Percentiles rank a stretch among this genome's conserved stretches.
Conservation (phyloP, 2,797 vertebrate species). For the Oophaga sylvatica region DNA sequence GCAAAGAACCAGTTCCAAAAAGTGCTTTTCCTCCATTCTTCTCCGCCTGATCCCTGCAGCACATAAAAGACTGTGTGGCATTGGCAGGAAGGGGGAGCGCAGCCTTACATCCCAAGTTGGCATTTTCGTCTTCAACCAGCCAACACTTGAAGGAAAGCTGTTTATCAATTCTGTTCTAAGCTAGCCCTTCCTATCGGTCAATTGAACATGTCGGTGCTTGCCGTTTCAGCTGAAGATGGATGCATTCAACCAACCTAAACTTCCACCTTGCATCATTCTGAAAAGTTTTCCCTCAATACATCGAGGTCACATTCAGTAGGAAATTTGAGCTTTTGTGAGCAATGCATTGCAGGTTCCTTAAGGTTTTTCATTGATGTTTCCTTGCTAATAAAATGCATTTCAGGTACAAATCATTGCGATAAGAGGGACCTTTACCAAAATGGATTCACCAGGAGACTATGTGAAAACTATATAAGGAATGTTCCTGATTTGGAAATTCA, state of each 20-base stretch:
- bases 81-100: slow-evolving; percentile 57
- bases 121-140: slow-evolving; percentile 40
- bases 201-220: slow-evolving; percentile 12
- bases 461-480: not conserved
- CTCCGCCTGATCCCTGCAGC: slow-evolving; percentile 59
- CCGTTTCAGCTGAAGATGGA: not conserved
- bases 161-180: not conserved
- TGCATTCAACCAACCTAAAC: slow-evolving; percentile 29
- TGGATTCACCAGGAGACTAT: not conserved
- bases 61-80: slow-evolving; percentile 58
- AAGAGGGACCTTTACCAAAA: not conserved
- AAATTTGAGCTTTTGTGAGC: slow-evolving; percentile 20
- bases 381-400: slow-evolving; percentile 19
- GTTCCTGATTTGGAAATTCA: not conserved
- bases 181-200: slow-evolving; percentile 20
- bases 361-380: not conserved
- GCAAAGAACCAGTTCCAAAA: slow-evolving; percentile 62
- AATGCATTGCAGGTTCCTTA: slow-evolving; percentile 52
- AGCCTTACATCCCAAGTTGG: slow-evolving; percentile 58
- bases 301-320: not conserved
- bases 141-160: slow-evolving; percentile 54
- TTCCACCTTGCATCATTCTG: slow-evolving; percentile 19
- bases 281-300: not conserved
- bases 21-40: slow-evolving; percentile 62
- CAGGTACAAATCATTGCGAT: not conserved